These are phyloP conservation scores for Mimas tiliae DNA, from an alignment of 2,888 invertebrate genomes.

Conservation along the genomic window DNA sequence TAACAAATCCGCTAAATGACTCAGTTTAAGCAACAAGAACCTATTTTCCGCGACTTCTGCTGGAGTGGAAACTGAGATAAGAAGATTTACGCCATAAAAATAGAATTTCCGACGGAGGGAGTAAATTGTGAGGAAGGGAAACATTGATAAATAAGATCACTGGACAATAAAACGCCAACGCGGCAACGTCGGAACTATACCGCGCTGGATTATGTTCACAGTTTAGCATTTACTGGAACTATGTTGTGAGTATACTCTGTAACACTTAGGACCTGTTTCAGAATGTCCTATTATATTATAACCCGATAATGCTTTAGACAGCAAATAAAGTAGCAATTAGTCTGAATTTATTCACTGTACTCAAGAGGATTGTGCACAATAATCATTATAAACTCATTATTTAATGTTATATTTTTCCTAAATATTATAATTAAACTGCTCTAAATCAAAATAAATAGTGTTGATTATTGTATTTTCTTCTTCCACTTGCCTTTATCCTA, in stretches of 20 bases:
- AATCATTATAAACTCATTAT: no score
- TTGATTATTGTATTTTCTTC: no score
- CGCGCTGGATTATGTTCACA: conserved; percentile 19
- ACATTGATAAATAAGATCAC: conserved; percentile 32
- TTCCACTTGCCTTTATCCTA: no score
- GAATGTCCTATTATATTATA: no score
- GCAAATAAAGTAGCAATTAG: no score
- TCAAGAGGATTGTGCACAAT: no score
- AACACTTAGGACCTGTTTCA: background rate
- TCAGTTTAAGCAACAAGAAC: conserved; percentile 38
- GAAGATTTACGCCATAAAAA: conserved; percentile 73
- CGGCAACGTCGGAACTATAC: background rate
- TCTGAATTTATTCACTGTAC: no score
- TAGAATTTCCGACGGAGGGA: conserved; percentile 45
- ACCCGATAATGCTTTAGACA: no score
- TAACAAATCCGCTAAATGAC: conserved; percentile 23
- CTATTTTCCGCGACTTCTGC: conserved; percentile 42
- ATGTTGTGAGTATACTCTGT: background rate
- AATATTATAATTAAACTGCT: no score
- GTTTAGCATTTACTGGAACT: conserved; percentile 24
- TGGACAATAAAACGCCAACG: conserved; percentile 15
- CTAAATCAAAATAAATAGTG: no score
- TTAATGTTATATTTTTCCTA: no score
- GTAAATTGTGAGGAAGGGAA: conserved; percentile 42
- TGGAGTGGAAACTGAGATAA: conserved; percentile 75